These are phyloP conservation scores for Melopsittacus undulatus DNA, from an alignment of 2,797 vertebrate genomes.

Conservation along the genomic window DNA sequence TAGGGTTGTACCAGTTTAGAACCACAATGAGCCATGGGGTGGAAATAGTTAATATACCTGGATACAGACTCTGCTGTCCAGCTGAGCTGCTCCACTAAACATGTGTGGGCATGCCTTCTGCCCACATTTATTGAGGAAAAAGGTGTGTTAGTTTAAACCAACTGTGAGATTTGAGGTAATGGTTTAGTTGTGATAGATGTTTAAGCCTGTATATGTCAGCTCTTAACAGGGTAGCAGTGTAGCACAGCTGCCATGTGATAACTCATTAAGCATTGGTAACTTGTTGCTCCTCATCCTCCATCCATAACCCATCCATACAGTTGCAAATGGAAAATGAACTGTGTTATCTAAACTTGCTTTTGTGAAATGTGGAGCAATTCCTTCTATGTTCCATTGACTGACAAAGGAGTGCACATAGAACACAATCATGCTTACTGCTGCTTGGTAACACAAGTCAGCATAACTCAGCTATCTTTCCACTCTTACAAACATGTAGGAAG, in stretches of 20 bases:
- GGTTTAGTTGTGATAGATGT: neutral
- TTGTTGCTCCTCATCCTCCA: neutral
- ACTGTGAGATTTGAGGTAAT: neutral
- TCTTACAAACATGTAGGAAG: neutral
- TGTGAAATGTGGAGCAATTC: neutral
- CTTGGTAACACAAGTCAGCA: neutral
- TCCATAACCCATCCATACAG: neutral
- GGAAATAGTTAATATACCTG: rapidly evolving
- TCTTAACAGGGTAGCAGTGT: neutral
- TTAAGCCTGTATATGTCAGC: neutral
- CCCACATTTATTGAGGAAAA: neutral
- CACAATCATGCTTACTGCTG: neutral
- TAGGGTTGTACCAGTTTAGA: neutral
- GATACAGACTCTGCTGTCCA: neutral
- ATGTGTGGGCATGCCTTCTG: rapidly evolving
- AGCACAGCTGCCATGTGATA: neutral
- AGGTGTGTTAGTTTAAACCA: neutral
- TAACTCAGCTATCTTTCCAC: neutral
- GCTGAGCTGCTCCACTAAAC: neutral
- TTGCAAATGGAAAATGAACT: neutral
- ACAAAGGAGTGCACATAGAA: neutral
- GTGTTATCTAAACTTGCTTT: neutral
- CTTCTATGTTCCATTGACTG: neutral
- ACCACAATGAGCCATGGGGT: neutral
- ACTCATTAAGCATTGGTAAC: neutral